Evolutionary conservation across 2,797 vertebrate genomes (phyloP), one percentile per base, ranked within the genome.

Genomic region (Coendou prehensilis): DNA sequence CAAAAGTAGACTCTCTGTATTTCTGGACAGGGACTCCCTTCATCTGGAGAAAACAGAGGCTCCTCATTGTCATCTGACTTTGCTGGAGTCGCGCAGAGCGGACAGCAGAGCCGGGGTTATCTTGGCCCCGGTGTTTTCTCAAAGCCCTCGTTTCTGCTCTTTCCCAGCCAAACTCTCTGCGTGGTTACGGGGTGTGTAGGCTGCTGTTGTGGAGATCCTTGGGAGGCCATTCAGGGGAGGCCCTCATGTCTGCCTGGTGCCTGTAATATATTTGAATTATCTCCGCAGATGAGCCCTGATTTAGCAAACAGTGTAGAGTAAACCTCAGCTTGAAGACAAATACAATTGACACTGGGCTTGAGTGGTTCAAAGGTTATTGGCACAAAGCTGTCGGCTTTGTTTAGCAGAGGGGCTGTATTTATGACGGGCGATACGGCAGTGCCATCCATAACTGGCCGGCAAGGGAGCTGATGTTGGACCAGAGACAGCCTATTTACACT

Each of bases 341-440:
- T 97, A 96, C 97, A 98, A 96, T 98, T 97, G 98, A 98, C 98
- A 98, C 96, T 64, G 86, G 96, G 97, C 97, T 97, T 96, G 97
- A 97, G 96, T 94, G 96, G 96, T 98, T 97, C 97, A 97, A 98
- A 98, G 98, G 97, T 98, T 98, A 98, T 97, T 98, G 97, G 97
- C 97, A 97, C 97, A 97, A 98, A 98, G 93, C 98, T 98, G 98
- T 98, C 98, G 41, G 76, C 94, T 97, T 97, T 98, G 97, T 98
- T 98, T 98, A 97, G 95, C 92, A 4, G 57, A 98, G 95, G 95
- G 83, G 89, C 95, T 95, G 64, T 98, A 98, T 98, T 98, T 98
- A 98, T 97, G 97, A 79, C 1, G 56, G 71, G 93, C 1, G 56
- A 73, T 80, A 69, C 28, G 4, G 61, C 94, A 54, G 80, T 87